Conservation (phyloP, 2,113 vertebrate species). For the Isurus oxyrinchus region DNA sequence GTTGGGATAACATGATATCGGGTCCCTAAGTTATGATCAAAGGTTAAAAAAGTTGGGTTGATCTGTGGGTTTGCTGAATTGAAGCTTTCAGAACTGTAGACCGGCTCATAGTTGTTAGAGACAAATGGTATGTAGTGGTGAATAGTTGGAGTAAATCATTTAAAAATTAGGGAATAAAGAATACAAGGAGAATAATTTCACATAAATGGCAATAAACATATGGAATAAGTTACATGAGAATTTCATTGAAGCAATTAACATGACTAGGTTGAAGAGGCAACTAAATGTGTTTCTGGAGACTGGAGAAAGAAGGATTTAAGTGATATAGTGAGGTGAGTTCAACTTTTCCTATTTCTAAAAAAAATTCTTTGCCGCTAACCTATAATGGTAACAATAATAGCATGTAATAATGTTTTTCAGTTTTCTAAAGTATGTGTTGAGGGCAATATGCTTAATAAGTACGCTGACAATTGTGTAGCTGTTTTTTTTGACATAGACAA, state of each 20-base stretch:
- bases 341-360: neutral
- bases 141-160: neutral
- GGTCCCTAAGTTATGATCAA: neutral
- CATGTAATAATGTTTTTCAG: neutral
- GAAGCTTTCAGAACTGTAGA: neutral
- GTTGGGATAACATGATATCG: neutral
- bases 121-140: neutral
- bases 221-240: neutral
- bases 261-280: neutral
- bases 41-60: neutral
- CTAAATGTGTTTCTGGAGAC: neutral
- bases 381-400: neutral
- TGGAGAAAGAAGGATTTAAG: neutral
- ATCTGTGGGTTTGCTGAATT: neutral
- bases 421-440: neutral
- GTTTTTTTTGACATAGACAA: neutral
- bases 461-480: neutral
- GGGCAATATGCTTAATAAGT: neutral
- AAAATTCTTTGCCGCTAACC: neutral
- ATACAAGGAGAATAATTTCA: neutral
- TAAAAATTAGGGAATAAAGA: neutral
- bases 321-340: neutral
- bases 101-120: neutral
- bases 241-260: neutral
- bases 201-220: neutral